Base-by-base conservation (phyloP, 2,888 invertebrate genomes). In the Drosophila pseudotakahashii region DNA sequence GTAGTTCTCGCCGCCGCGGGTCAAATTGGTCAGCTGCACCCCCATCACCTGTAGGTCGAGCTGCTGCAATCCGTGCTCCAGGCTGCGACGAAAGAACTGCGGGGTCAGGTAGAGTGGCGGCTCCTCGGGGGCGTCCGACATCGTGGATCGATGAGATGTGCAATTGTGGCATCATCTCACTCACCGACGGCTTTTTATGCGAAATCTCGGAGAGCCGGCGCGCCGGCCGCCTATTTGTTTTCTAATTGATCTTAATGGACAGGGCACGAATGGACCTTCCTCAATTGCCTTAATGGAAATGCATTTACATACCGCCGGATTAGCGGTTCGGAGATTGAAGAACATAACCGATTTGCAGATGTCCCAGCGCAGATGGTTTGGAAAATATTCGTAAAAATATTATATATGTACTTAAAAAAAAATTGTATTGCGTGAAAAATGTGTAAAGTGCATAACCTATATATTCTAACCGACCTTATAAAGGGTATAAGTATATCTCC, bases 1-100 rank as follows among this genome's bases (percentile, higher is more conserved):
- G 45, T 92, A 92, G 75, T 92, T 92, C 58, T 92, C 92, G 3
- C 92, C 92, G 7, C 89, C 90, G 2, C 79, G 78, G 3, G 88
- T 86, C 19, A 89, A 63, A 66, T 86, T 83, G 7, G 72, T 68
- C 2, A 91, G 67, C 19, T 82, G 73, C 1, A 90, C 78, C 4
- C 80, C 76, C 0, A 83, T 61, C 13, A 92, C 79, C 32, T 86
- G 67, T 0, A 91, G 76, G 41, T 88, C 82, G 54, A 75, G 76
- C 16, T 72, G 80, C 13, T 89, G 88, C 51, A 91, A 76, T 14
- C 91, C 91, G 55, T 90, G 88, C 63, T 90, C 88, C 16, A 92
- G 73, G 3, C 78, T 66, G 9, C 81, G 78, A 39, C 72, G 75
- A 14, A 92, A 90, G 57, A 92, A 91, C 19, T 89, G 78, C 14